Evolutionary conservation across 1,140 invertebrate genomes (phyloP), one percentile per base, ranked within the genome.

Genomic region (Drosophila jambulina): DNA sequence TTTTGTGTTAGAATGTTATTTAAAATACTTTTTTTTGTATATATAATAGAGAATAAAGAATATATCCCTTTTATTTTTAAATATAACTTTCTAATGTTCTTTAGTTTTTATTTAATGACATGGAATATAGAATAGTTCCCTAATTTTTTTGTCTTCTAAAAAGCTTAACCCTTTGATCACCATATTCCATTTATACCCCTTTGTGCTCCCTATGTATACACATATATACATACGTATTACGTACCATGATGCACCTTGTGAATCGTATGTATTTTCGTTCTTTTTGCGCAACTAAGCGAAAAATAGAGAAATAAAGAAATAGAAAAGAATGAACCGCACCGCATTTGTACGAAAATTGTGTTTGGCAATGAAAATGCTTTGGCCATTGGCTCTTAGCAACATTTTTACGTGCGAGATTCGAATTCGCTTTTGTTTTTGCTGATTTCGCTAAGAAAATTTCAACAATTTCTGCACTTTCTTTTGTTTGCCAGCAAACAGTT

Each of bases 401-500:
- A 74, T 64, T 88, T 53, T 69, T 88, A 85, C 85, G 85, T 90
- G 74, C 74, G 74, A 77, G 49, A 56, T 77, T 76, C 61, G 62
- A 69, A 56, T 61, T 75, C 69, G 70, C 48, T 56, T 56, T 56
- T 56, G 53, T 77, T 57, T 63, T 76, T 77, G 75, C 74, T 69
- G 75, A 77, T 78, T 78, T 78, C 75, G 75, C 63, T 43, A 77
- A 77, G 75, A 78, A 78, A 88, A 88, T 88, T 85, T 90, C 49
- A 90, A 90, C 85, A 76, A 90, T 90, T 90, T 81, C 78, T 90
- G 85, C 85, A 90, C 85, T 90, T 90, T 90, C 81, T 90, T 90
- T 90, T 90, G 86, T 90, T 90, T 90, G 86, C 70, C 75, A 78
- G 68, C 85, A 87, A 87, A 86, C 83, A 83, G 74, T 78, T 78